These are phyloP conservation scores for Caenorhabditis angaria DNA, from an alignment of 2,888 invertebrate species.

Conservation along the genomic window DNA sequence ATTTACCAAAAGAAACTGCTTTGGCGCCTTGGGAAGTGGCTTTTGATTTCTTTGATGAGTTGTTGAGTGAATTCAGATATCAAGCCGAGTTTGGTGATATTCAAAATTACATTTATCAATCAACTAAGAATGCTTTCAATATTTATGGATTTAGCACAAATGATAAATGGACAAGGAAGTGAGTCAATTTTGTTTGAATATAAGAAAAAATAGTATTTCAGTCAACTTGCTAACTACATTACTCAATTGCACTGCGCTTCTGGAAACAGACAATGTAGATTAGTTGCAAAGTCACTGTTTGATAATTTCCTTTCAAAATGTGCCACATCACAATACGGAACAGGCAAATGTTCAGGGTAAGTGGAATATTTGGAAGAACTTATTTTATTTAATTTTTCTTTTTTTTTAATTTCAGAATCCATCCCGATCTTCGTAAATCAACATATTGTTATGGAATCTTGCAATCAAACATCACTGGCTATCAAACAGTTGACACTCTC, in stretches of 20 bases:
- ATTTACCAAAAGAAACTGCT: constrained; percentile 25
- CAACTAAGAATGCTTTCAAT: constrained; percentile 12
- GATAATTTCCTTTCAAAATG: constrained; percentile 24
- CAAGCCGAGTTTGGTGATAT: constrained; percentile 17
- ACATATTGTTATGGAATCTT: constrained; percentile 38
- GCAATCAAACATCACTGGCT: constrained; percentile 9
- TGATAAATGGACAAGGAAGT: constrained; percentile 39
- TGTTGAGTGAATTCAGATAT: constrained; percentile 26
- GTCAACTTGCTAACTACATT: constrained; percentile 23
- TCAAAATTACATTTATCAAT: constrained; percentile 26
- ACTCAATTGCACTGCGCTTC: constrained; percentile 23
- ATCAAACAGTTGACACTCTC: constrained; percentile 9
- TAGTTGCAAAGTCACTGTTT: constrained; percentile 19
- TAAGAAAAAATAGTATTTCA: constrained; percentile 8
- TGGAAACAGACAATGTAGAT: constrained; percentile 12
- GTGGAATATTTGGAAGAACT: neutral
- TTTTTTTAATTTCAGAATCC: constrained; percentile 17
- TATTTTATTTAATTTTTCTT: neutral
- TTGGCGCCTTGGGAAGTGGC: constrained; percentile 34
- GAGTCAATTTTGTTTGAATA: constrained; percentile 4
- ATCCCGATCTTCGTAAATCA: constrained; percentile 29
- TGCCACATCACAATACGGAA: constrained; percentile 21
- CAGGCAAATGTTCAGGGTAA: constrained; percentile 36
- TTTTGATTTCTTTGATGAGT: constrained; percentile 13
- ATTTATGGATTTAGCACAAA: constrained; percentile 21